Conservation (phyloP, 2,888 invertebrate genomes). For the Myopa testacea region DNA sequence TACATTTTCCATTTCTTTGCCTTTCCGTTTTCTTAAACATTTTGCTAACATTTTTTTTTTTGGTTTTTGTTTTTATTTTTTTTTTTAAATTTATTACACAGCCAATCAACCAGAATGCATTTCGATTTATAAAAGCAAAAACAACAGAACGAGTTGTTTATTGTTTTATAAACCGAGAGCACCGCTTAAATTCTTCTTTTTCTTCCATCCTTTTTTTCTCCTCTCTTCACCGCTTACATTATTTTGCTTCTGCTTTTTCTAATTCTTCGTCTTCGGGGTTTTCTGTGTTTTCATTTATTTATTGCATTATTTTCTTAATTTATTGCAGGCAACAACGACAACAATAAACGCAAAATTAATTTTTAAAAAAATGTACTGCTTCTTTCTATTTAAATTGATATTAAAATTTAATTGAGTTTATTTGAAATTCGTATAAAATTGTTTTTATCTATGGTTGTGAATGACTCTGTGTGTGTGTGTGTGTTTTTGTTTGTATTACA, state of each 20-base stretch:
- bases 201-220: not conserved
- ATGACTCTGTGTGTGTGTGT: no score
- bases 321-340: no score
- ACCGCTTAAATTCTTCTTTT: not conserved
- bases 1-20: not conserved
- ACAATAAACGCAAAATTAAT: no score
- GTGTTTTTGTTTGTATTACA: no score
- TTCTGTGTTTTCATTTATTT: no score
- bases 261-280: not conserved
- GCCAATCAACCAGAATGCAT: conserved; percentile 25
- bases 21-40: not conserved
- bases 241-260: not conserved
- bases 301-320: no score
- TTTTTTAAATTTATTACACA: conserved; percentile 30
- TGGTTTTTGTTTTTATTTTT: not conserved
- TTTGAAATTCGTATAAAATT: not conserved
- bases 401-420: not conserved
- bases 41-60: conserved; percentile 13
- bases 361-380: no score
- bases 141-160: not conserved
- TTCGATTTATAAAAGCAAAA: conserved; percentile 21
- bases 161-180: not conserved
- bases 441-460: no score
- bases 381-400: no score
- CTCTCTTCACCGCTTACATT: not conserved